A percentile compares a stretch with the other conserved stretches of the same genome.
Conservation (phyloP, 2,113 vertebrate species). For the Macrotis lagotis region DNA sequence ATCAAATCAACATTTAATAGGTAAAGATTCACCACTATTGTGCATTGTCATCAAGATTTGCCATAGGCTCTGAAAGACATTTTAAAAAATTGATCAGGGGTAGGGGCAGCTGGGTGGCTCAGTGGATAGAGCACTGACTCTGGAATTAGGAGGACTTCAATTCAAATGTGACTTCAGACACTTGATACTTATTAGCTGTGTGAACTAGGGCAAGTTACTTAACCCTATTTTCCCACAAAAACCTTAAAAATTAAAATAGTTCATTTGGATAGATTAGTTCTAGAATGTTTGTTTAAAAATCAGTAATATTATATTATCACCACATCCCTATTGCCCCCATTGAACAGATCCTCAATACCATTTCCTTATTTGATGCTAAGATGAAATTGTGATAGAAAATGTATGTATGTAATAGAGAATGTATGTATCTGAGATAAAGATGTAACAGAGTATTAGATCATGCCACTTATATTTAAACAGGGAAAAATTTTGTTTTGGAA, state of each 20-base stretch:
- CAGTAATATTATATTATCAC: not conserved
- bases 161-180: no score
- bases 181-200: no score
- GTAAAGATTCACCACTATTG: not conserved
- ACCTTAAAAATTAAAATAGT: no score
- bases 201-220: no score
- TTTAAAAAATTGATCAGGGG: not conserved
- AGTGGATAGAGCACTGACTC: no score
- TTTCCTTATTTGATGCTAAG: not conserved
- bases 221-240: no score
- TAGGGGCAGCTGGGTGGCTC: no score
- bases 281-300: conserved; percentile 15
- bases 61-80: not conserved
- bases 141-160: no score
- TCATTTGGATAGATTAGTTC: not conserved
- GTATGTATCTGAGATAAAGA: conserved; percentile 11
- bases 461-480: conserved; percentile 21
- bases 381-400: not conserved
- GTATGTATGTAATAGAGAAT: no score
- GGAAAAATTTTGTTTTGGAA: conserved; percentile 22
- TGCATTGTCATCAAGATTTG: not conserved
- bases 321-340: not conserved
- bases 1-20: conserved; percentile 36
- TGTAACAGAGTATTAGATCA: conserved; percentile 13
- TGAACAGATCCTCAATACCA: not conserved